Evolutionary conservation across 1,140 invertebrate genomes (phyloP).

Genomic region (Drosophila eugracilis): DNA sequence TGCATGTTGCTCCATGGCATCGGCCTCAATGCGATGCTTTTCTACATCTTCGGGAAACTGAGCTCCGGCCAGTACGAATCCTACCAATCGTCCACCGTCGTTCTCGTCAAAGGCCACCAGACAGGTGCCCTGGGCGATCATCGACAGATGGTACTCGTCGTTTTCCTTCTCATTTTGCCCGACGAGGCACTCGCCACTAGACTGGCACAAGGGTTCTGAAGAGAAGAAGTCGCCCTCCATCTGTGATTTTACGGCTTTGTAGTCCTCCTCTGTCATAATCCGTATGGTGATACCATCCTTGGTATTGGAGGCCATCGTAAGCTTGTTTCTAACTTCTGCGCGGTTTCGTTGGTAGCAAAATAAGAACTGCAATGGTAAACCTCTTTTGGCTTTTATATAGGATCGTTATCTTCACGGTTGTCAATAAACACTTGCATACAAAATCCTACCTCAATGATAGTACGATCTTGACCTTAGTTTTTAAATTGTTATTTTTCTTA

Average conservation of each 20-base stretch:
- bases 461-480: too few relatives aligned
- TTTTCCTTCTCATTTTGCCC: conserved; percentile 10
- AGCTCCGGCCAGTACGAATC: conserved; percentile 25
- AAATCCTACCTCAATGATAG: neutral
- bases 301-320: conserved; percentile 5
- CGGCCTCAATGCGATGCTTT: conserved; percentile 6
- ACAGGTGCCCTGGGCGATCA: conserved; percentile 36
- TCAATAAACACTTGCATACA: neutral
- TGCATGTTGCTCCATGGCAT: conserved; percentile 1
- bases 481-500: neutral
- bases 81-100: conserved; percentile 11
- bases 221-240: conserved; percentile 18
- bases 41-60: conserved; percentile 9
- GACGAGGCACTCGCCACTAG: conserved; percentile 3
- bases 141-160: conserved; percentile 18
- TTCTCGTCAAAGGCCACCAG: conserved; percentile 3
- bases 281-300: conserved; percentile 31
- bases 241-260: conserved; percentile 20
- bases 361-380: neutral
- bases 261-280: conserved; percentile 25
- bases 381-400: neutral
- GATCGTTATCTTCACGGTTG: too few relatives aligned
- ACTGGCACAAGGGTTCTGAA: conserved; percentile 22
- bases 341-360: neutral
- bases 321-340: neutral